Base-by-base conservation (phyloP, 2,888 invertebrate species). In the Ornithoptera priamus region DNA sequence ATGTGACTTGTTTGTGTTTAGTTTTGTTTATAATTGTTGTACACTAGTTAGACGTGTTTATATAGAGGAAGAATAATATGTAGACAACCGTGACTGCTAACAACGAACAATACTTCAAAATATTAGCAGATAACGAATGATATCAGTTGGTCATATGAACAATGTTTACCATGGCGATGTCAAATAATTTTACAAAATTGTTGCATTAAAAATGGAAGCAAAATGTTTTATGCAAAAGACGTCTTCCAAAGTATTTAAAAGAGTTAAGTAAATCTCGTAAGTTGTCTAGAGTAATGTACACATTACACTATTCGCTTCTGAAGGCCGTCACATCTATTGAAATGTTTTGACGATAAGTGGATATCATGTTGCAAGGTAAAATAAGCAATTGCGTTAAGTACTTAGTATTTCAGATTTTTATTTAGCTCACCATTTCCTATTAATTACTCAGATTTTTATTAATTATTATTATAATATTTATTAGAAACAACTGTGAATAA, bases 41-140 rank as follows among this genome's bases (percentile, higher is more conserved):
- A 12, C 1, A 12, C 22, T 58, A 15, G 24, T 22, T 58, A 15
- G 4, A 22, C 10, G 57, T 58, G 57, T 58, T 58, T 58, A 58
- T 58, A 22, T 15, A 22, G 7, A 58, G 10, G 22, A 15, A 46
- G 46, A 46, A n/a, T 58, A 10, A 58, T 58, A 22, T 22, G 10
- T n/a, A 58, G 22, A 58, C 57, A 58, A 58, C 22, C n/a, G 18
- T 4, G 57, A 58, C n/a, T 60, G 60, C 36, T 60, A 24, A 60
- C 60, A 58, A 58, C 10, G 22, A 58, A 58, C 57, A 20, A 57
- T 22, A 58, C 24, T 58, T 20, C 57, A 58, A 22, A 60, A 18
- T 61, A 12, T 61, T 61, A 61, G 20, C 61, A 61, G 17, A n/a
- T 61, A 61, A 12, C 39, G 18, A 60, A 36, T 36, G 30, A 60